These are phyloP conservation scores for Clarias gariepinus DNA, from an alignment of 2,113 vertebrate species.

Conservation along the genomic window DNA sequence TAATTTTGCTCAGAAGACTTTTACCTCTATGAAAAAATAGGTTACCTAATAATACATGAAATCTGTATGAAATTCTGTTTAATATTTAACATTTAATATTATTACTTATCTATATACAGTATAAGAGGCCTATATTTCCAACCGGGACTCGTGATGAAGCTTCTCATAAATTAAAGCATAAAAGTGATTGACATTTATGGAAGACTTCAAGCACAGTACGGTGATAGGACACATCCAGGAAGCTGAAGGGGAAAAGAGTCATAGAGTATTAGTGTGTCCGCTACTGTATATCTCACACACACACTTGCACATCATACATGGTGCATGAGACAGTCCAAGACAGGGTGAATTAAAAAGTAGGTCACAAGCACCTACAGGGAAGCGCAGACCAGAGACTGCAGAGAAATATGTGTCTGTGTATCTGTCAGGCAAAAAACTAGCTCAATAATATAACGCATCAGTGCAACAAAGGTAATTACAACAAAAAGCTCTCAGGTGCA, in stretches of 20 bases:
- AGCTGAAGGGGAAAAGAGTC: not conserved
- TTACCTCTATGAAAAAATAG: not conserved
- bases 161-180: too few relatives aligned
- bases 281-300: not conserved
- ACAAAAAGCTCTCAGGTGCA: not conserved
- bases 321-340: constrained; percentile 67
- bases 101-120: too few relatives aligned
- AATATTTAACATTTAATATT: too few relatives aligned
- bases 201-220: too few relatives aligned
- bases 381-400: constrained; percentile 69
- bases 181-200: too few relatives aligned
- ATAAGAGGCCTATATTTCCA: too few relatives aligned
- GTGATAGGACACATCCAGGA: not conserved
- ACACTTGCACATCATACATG: constrained; percentile 57
- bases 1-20: not conserved
- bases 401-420: constrained; percentile 39
- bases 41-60: not conserved
- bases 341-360: constrained; percentile 75
- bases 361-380: constrained; percentile 75
- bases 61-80: not conserved
- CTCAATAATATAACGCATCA: not conserved
- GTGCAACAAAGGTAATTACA: too few relatives aligned
- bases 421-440: not conserved
- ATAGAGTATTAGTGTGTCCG: not conserved
- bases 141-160: too few relatives aligned